Percentiles rank a stretch among this genome's conserved stretches.
Evolutionary conservation across 2,113 vertebrate genomes (phyloP).

Genomic region (Columba janthina): DNA sequence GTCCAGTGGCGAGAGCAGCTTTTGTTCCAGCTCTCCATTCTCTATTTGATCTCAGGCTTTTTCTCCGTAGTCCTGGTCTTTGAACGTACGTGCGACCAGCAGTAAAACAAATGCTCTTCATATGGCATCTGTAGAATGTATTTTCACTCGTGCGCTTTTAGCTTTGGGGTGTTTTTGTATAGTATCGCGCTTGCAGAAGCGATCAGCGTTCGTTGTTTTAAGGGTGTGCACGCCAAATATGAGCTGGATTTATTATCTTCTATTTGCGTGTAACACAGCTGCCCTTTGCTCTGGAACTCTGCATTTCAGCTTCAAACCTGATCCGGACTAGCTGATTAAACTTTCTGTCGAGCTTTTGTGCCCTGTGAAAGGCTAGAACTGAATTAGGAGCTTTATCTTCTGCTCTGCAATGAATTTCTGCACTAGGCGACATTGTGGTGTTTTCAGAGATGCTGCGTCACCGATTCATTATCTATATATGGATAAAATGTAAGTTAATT

Average conservation of each 20-base stretch:
- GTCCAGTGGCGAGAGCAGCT: background rate
- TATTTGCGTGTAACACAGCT: fast-evolving
- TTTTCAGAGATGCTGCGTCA: background rate
- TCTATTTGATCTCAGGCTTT: background rate
- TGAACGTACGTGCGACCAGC: background rate
- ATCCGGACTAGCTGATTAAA: fast-evolving
- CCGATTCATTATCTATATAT: too few species aligned
- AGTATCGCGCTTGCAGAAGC: fast-evolving
- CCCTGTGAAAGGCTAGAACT: fast-evolving
- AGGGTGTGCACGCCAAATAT: fast-evolving
- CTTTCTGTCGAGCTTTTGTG: background rate
- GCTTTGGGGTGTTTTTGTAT: background rate
- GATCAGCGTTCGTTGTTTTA: fast-evolving
- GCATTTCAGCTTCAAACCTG: background rate
- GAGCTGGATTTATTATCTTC: background rate
- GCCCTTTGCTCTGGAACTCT: fast-evolving
- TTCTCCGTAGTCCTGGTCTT: background rate
- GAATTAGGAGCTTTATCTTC: background rate
- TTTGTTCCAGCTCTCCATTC: constrained; percentile 27
- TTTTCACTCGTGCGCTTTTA: background rate
- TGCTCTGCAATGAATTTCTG: background rate
- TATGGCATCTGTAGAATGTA: background rate
- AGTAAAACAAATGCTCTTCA: background rate
- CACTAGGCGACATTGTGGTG: background rate
- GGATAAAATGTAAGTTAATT: background rate